A percentile compares a stretch with the other conserved stretches of the same genome.
phyloP scores from a whole-genome alignment of 1,140 invertebrate genomes.

The Zaprionus camerounensis region DNA sequence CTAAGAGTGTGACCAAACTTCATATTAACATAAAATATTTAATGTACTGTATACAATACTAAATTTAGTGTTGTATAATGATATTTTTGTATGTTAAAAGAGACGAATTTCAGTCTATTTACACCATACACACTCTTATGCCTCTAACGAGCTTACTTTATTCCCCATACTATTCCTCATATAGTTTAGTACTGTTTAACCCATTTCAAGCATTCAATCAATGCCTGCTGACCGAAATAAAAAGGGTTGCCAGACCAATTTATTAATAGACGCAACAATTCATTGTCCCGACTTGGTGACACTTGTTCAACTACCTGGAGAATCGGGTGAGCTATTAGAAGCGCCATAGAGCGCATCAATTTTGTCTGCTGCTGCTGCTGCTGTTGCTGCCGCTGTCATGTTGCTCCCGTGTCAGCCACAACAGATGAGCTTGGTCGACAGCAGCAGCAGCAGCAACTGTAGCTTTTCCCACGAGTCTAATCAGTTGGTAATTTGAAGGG shows the following conservation, averaged over 20 bases:
- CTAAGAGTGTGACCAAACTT: no score
- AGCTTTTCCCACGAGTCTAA: slow-evolving; percentile 72
- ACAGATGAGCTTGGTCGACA: slow-evolving; percentile 55
- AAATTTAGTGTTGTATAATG: no score
- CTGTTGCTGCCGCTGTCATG: slow-evolving; percentile 14
- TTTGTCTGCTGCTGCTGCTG: slow-evolving; percentile 7
- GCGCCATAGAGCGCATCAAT: slow-evolving; percentile 65
- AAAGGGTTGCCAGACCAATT: slow-evolving; percentile 19
- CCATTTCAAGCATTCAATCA: slow-evolving; percentile 6
- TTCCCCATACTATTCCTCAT: background rate
- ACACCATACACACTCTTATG: background rate
- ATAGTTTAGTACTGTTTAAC: background rate
- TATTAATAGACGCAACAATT: background rate
- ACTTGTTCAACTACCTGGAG: slow-evolving; percentile 21
- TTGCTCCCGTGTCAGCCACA: slow-evolving; percentile 54
- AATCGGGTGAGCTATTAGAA: slow-evolving; percentile 58
- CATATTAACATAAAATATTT: no score
- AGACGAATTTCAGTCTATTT: background rate
- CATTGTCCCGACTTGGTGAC: slow-evolving; percentile 11
- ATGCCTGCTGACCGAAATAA: background rate
- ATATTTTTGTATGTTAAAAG: no score
- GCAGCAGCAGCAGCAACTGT: slow-evolving; percentile 10
- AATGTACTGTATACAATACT: no score
- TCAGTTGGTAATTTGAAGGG: slow-evolving; percentile 79
- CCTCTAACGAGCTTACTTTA: background rate